phyloP scores from a whole-genome alignment of 2,113 vertebrate species.

The Dunckerocampus dactyliophorus region DNA sequence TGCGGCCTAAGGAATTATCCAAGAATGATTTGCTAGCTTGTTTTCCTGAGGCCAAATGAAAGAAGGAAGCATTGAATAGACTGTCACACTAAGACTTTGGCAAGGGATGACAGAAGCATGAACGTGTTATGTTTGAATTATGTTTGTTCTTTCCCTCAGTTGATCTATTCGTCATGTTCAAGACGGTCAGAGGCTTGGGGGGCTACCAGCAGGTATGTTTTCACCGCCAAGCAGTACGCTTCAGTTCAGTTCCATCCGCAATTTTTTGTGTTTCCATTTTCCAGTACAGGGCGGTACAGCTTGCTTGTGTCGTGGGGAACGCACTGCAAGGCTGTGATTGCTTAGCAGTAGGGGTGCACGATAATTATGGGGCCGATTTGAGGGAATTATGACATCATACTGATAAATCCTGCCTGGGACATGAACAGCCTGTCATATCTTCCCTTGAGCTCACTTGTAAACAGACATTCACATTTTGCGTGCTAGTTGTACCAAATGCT shows the following conservation, averaged over 20 bases:
- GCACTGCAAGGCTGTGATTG: neutral
- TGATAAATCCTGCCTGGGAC: no score
- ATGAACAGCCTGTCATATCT: no score
- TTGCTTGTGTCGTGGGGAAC: neutral
- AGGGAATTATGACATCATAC: no score
- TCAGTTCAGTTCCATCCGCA: neutral
- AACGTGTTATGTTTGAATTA: neutral
- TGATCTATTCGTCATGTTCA: conserved; percentile 74
- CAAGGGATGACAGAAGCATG: no score
- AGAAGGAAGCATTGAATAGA: neutral
- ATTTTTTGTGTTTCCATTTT: no score
- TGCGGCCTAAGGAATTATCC: neutral
- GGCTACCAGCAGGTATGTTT: conserved; percentile 73
- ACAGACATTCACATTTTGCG: no score
- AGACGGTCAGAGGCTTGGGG: conserved; percentile 64
- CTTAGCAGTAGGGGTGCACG: no score
- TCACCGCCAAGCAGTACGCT: neutral
- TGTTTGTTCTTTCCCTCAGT: conserved; percentile 53
- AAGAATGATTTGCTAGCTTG: neutral
- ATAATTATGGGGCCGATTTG: no score
- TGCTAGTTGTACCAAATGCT: no score
- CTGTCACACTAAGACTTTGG: no score
- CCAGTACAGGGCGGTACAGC: no score
- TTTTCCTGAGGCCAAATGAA: neutral
- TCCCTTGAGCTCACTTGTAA: no score